Evolutionary conservation across 2,113 vertebrate species (phyloP).

Genomic region (Prunella himalayana): DNA sequence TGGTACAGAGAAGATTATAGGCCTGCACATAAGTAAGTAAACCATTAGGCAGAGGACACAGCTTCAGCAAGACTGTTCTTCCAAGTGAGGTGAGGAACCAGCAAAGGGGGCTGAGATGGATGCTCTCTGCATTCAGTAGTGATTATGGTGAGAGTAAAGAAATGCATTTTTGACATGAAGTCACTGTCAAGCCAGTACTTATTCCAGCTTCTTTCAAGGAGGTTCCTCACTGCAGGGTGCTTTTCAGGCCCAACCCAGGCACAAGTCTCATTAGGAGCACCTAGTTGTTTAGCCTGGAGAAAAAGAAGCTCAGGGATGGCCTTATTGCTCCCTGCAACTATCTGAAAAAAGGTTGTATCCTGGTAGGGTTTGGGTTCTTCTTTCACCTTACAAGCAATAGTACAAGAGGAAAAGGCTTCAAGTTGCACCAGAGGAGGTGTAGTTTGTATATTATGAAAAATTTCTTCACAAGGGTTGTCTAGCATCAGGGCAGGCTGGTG

Average conservation of each 20-base stretch:
- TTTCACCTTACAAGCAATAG: neutral
- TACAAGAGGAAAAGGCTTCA: neutral
- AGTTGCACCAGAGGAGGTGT: neutral
- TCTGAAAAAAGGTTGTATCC: neutral
- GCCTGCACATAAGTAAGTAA: neutral
- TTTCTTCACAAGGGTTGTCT: neutral
- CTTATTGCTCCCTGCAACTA: neutral
- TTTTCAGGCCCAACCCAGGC: neutral
- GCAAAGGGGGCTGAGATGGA: neutral
- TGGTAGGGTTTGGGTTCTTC: rapidly evolving
- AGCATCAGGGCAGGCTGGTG: neutral
- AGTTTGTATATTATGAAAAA: neutral
- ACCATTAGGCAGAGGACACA: neutral
- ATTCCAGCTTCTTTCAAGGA: neutral
- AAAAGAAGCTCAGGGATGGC: neutral
- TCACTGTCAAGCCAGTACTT: neutral
- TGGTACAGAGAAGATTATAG: neutral
- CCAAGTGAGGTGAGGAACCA: neutral
- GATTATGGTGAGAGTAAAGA: neutral
- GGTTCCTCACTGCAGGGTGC: neutral
- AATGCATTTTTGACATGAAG: neutral
- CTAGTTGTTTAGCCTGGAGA: neutral
- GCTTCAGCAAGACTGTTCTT: neutral
- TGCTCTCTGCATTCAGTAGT: neutral
- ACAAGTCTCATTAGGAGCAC: neutral